Evolutionary conservation across 53 echinoderm and acorn worm genomes (phyloP).

Genomic region (Luidia sarsii): DNA sequence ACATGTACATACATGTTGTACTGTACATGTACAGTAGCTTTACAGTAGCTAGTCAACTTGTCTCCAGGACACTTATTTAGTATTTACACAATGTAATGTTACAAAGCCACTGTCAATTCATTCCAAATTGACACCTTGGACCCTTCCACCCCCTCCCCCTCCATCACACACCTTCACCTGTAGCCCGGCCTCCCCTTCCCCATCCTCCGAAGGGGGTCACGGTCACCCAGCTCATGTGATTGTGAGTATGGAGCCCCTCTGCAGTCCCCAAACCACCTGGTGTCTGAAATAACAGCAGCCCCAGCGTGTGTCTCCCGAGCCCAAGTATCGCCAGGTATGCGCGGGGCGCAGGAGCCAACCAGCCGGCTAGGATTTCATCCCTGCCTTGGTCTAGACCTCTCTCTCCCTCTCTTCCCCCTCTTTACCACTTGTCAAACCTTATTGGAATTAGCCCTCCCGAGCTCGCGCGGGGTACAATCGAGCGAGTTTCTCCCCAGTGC

Average conservation of each 20-base stretch:
- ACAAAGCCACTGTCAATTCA: no score
- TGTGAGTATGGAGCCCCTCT: no score
- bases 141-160: neutral
- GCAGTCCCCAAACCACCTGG: slow-evolving; percentile 54
- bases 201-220: slow-evolving; percentile 1
- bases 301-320: neutral
- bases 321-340: slow-evolving; percentile 31
- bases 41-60: no score
- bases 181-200: no score
- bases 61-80: no score
- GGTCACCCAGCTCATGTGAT: slow-evolving; percentile 1
- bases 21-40: no score
- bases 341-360: neutral
- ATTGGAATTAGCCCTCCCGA: slow-evolving; percentile 33
- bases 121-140: neutral
- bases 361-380: neutral
- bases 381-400: neutral
- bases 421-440: slow-evolving; percentile 31
- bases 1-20: no score
- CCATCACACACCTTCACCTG: neutral
- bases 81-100: no score
- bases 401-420: neutral
- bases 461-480: slow-evolving; percentile 12
- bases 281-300: slow-evolving; percentile 36
- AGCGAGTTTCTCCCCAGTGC: slow-evolving; percentile 14